Evolutionary conservation across 2,888 invertebrate genomes (phyloP).

Genomic region (Calliscelio sp.): DNA sequence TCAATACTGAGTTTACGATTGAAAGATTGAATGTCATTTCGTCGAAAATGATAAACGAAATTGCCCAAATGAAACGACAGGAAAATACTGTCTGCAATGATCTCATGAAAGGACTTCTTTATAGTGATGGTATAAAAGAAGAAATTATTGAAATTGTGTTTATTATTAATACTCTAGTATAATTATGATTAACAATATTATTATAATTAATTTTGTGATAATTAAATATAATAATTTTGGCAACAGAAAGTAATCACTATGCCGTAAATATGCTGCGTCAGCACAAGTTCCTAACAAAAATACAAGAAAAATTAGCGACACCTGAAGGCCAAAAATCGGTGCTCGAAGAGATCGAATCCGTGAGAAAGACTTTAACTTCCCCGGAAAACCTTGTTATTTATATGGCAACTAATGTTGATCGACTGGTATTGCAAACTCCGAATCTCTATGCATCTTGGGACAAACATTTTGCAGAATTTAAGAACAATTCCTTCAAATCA

Average conservation of each 20-base stretch:
- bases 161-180: neutral
- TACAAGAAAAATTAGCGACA: constrained; percentile 88
- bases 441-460: constrained; percentile 88
- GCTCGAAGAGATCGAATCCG: constrained; percentile 86
- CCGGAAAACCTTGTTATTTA: constrained; percentile 90
- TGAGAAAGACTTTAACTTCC: constrained; percentile 88
- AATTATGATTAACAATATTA: neutral
- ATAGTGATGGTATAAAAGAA: constrained; percentile 86
- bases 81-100: constrained; percentile 90
- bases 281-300: constrained; percentile 90
- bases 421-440: constrained; percentile 86
- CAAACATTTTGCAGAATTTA: constrained; percentile 83
- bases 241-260: constrained; percentile 91
- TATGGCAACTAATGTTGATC: constrained; percentile 90
- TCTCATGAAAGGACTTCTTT: constrained; percentile 88
- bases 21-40: constrained; percentile 93
- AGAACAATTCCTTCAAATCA: constrained; percentile 79
- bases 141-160: neutral
- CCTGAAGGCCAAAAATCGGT: constrained; percentile 86
- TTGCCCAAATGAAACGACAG: constrained; percentile 91
- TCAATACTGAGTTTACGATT: constrained; percentile 89
- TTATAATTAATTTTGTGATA: constrained; percentile 48
- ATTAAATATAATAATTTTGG: too few relatives aligned
- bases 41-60: constrained; percentile 93
- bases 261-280: constrained; percentile 91